Percentiles rank a stretch among this genome's conserved stretches.
These are phyloP conservation scores for Dendrocopos noguchii DNA, from an alignment of 2,113 vertebrate genomes.

Conservation along the genomic window DNA sequence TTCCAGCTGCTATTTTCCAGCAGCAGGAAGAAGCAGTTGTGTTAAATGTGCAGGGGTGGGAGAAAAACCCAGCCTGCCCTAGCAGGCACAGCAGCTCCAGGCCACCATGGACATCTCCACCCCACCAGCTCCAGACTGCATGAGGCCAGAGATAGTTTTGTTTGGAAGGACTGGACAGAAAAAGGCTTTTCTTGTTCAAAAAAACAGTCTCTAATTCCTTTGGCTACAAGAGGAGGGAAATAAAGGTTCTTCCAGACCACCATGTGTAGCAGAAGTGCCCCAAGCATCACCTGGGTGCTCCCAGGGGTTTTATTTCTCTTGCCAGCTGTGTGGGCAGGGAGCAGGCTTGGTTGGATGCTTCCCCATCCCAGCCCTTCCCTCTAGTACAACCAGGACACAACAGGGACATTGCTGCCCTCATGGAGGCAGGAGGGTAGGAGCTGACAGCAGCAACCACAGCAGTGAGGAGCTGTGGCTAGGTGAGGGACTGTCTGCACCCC, in stretches of 20 bases:
- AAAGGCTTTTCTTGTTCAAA: not conserved
- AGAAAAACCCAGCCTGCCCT: not conserved
- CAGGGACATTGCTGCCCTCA: not conserved
- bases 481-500: accelerated
- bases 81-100: not conserved
- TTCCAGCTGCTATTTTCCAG: not conserved
- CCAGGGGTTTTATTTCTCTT: not conserved
- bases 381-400: not conserved
- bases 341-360: not conserved
- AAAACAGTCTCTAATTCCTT: not conserved
- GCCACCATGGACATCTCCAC: accelerated
- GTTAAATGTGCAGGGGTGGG: not conserved
- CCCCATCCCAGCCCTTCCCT: not conserved
- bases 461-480: not conserved
- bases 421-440: not conserved
- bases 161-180: not conserved
- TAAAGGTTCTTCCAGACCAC: not conserved
- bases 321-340: not conserved
- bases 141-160: not conserved
- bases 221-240: not conserved
- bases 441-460: not conserved
- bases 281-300: accelerated
- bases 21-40: not conserved
- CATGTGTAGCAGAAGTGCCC: not conserved
- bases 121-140: not conserved